Base-by-base conservation (phyloP, 2,888 invertebrate species). In the Deilephila elpenor region DNA sequence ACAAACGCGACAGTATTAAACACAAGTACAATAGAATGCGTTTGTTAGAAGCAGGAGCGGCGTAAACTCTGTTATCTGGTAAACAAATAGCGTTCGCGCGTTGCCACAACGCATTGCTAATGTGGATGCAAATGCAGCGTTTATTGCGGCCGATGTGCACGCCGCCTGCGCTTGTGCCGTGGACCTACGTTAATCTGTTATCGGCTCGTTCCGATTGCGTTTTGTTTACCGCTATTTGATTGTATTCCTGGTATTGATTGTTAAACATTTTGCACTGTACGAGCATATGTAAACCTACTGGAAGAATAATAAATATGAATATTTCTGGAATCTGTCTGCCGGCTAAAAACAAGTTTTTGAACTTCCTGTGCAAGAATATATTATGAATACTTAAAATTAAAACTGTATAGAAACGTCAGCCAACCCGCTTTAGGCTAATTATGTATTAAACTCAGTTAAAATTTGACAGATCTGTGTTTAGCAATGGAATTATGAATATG, bases 111-210 rank as follows among this genome's bases (percentile, higher is more conserved):
- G 79, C 75, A 78, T 79, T 79, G 67, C 77, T 79, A 79, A 81
- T 79, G 79, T 71, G 78, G 72, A 79, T 79, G 80, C 80, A 79
- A 80, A 80, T 80, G 76, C 75, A 71, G 73, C 76, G 77, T 76
- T 79, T 75, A 79, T 77, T 79, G 78, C 74, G 29, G 17, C 59
- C 72, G 72, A 73, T 74, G 67, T 67, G 67, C 25, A 67, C 25
- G 11, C 67, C 67, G 67, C 51, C 67, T 51, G 67, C 17, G 67
- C 67, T 44, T 70, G 75, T 75, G 79, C 44, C 44, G 17, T 67
- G 67, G 67, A 44, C 51, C 44, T 5, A 34, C 25, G 44, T 67
- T 25, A 67, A 67, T 67, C 44, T 44, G 51, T 51, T 67, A 67
- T 67, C 25, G 64, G 37, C 37, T n/a, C 34, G 34, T 34, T 34